Conservation (phyloP, 2,888 invertebrate genomes). For the Drosophila histrio region DNA sequence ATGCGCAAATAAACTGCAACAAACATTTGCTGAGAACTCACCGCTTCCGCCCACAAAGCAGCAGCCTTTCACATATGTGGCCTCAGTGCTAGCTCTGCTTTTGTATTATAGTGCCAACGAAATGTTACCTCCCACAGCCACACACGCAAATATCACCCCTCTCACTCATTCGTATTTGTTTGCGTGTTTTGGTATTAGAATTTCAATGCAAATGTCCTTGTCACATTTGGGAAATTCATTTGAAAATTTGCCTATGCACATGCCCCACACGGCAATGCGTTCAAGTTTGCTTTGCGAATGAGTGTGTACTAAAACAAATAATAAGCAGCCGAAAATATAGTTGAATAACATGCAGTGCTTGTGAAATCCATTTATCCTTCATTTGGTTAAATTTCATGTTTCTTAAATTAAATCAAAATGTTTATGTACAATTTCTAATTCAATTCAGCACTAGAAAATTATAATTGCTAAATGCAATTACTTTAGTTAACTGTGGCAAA, state of each 20-base stretch:
- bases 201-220: slow-evolving; percentile 78
- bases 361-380: slow-evolving; percentile 23
- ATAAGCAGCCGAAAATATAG: slow-evolving; percentile 52
- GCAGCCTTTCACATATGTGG: slow-evolving; percentile 31
- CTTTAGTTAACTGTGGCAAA: neutral
- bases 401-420: neutral
- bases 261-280: slow-evolving; percentile 21
- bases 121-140: slow-evolving; percentile 30
- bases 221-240: slow-evolving; percentile 78
- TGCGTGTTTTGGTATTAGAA: slow-evolving; percentile 61
- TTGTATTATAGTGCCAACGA: slow-evolving; percentile 38
- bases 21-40: slow-evolving; percentile 73
- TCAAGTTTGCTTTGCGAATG: slow-evolving; percentile 20
- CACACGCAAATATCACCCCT: neutral
- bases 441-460: neutral
- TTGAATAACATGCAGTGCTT: slow-evolving; percentile 19
- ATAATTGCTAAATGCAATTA: neutral
- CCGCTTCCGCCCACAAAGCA: slow-evolving; percentile 34
- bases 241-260: slow-evolving; percentile 61
- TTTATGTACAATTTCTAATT: neutral
- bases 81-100: slow-evolving; percentile 36
- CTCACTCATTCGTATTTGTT: slow-evolving; percentile 16
- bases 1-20: slow-evolving; percentile 77
- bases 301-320: slow-evolving; percentile 26
- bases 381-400: neutral